phyloP scores from a whole-genome alignment of 1,140 invertebrate species.

The Pogonomyrmex barbatus region DNA sequence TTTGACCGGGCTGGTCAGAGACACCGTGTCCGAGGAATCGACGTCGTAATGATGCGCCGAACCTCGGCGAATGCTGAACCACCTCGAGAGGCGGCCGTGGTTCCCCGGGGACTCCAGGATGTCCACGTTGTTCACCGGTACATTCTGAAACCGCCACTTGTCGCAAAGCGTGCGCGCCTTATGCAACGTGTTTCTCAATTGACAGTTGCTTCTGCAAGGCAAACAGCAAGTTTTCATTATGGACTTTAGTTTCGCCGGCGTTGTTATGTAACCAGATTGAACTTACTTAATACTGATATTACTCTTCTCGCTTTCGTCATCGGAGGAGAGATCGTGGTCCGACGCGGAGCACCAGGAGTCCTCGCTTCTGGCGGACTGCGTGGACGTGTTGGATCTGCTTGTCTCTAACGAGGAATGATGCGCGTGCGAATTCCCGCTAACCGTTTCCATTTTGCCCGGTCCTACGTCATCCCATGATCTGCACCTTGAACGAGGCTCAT shows the following conservation, averaged over 20 bases:
- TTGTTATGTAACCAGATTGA: constrained; percentile 35
- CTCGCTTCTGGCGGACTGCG: constrained; percentile 86
- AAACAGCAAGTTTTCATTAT: constrained; percentile 44
- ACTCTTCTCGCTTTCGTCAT: constrained; percentile 88
- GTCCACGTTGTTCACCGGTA: constrained; percentile 81
- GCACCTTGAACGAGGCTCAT: constrained; percentile 87
- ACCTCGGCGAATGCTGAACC: constrained; percentile 94
- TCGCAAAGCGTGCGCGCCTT: constrained; percentile 90
- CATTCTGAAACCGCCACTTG: constrained; percentile 88
- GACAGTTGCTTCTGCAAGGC: constrained; percentile 88
- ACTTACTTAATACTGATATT: constrained; percentile 87
- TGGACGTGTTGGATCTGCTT: constrained; percentile 83
- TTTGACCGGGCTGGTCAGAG: constrained; percentile 83
- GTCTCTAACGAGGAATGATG: constrained; percentile 82
- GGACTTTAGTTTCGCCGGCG: neutral
- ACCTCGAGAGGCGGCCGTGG: constrained; percentile 91
- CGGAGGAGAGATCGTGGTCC: constrained; percentile 88
- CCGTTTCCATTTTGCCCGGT: constrained; percentile 83
- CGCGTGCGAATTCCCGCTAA: constrained; percentile 78
- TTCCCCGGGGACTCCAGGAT: constrained; percentile 87
- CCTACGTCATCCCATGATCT: constrained; percentile 88
- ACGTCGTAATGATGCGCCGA: constrained; percentile 93
- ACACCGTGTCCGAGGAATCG: constrained; percentile 83
- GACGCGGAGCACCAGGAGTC: constrained; percentile 88
- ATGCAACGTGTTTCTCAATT: constrained; percentile 90